Evolutionary conservation across 2,113 vertebrate species (phyloP).

Genomic region (Tupaia tana): DNA sequence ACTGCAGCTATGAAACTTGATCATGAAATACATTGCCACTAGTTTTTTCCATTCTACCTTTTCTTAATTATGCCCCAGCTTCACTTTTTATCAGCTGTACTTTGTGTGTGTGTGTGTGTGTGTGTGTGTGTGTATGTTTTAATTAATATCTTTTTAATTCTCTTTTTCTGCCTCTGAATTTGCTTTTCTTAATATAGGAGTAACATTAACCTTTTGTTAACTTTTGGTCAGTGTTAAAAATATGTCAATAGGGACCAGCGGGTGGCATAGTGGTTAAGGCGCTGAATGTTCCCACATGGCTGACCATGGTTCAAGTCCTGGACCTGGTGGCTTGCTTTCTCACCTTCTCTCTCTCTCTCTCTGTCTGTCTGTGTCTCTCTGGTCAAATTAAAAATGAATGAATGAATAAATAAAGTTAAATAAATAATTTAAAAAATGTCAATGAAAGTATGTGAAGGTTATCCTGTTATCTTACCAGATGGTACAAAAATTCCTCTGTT

Average conservation of each 20-base stretch:
- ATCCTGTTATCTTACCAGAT: slow-evolving; percentile 3
- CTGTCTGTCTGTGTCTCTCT: too few species aligned
- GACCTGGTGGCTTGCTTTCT: too few species aligned
- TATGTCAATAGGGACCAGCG: too few species aligned
- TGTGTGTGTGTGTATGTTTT: background rate
- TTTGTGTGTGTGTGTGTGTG: background rate
- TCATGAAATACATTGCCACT: background rate
- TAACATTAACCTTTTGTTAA: background rate
- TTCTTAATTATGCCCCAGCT: background rate
- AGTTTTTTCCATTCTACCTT: background rate
- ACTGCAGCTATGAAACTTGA: background rate
- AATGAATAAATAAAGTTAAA: too few species aligned
- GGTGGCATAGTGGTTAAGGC: too few species aligned
- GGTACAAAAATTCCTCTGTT: background rate
- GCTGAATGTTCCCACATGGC: too few species aligned
- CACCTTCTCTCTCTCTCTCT: too few species aligned
- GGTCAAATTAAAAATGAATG: too few species aligned
- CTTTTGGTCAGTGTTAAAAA: background rate
- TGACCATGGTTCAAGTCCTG: too few species aligned
- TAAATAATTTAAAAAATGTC: background rate
- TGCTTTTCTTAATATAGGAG: background rate
- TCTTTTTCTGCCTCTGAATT: background rate
- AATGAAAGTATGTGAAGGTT: background rate
- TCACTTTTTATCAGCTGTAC: background rate
- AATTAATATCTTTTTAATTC: background rate